Percentiles rank a stretch among this genome's conserved stretches.
These are phyloP conservation scores for Puntigrus tetrazona DNA, from an alignment of 2,113 vertebrate species.

Conservation along the genomic window DNA sequence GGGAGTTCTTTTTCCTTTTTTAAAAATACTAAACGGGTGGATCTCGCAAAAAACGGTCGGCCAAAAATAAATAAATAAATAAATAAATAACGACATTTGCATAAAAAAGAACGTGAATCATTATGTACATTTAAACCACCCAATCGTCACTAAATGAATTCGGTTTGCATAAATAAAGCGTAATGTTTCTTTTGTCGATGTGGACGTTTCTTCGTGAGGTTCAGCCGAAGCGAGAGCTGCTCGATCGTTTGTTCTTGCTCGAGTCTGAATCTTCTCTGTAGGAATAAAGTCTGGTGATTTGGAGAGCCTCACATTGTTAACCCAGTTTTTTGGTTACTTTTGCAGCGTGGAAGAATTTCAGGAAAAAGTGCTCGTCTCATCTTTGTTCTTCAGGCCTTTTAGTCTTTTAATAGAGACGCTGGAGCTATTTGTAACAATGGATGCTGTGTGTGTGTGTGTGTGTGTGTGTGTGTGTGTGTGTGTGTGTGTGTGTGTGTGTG, in stretches of 20 bases:
- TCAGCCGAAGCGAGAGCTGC: not conserved
- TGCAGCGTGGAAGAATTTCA: conserved; percentile 44
- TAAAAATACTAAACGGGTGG: conserved; percentile 29
- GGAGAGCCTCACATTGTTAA: not conserved
- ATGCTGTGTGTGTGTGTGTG: not conserved
- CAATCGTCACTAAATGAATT: not conserved
- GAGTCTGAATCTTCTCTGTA: conserved; percentile 39
- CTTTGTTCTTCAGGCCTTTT: conserved; percentile 55
- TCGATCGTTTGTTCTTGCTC: conserved; percentile 65
- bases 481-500: too few species aligned
- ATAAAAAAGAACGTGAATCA: not conserved
- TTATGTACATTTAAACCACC: not conserved
- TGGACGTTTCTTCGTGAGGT: not conserved
- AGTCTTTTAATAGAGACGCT: conserved; percentile 13
- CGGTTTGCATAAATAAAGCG: not conserved
- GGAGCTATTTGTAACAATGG: not conserved
- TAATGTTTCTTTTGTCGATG: not conserved
- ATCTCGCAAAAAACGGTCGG: not conserved
- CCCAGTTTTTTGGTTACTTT: conserved; percentile 30
- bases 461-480: not conserved
- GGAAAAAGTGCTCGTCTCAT: conserved; percentile 49
- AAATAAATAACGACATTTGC: not conserved
- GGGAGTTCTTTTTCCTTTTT: conserved; percentile 33
- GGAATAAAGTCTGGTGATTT: not conserved
- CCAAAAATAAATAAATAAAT: not conserved